Base-by-base conservation (phyloP, 1,140 invertebrate genomes). In the Rhagoletis pomonella region DNA sequence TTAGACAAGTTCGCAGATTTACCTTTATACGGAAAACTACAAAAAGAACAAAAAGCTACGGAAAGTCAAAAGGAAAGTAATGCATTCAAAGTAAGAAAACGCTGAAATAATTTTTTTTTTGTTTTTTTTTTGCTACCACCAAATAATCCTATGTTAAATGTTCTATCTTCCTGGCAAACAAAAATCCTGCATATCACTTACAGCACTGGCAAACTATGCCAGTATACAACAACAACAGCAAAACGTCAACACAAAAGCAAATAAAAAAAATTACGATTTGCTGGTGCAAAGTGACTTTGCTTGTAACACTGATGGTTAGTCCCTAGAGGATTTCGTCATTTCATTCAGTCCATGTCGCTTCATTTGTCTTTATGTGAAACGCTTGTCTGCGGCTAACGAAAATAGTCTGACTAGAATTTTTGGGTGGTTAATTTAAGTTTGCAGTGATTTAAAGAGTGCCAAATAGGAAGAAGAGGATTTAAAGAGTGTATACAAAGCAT, bases 281-380 rank as follows among this genome's bases (percentile, higher is more conserved):
- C 84, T 17, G 62, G 89, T 88, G 73, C 73, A 91, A 91, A 91
- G 91, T 91, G 90, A 91, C 90, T 91, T 91, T 91, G 88, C 91
- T 90, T 91, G 91, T 91, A 91, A 81, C 88, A 88, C 89, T 89
- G 91, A 91, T 64, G 84, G 42, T 50, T 81, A 9, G 44, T 19
- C 73, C 55, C 73, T 81, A 42, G 73, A 81, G 73, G n/a, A 55
- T 81, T 81, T 81, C 9, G 6, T 50, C 44, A 47, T 19, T 19
- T 55, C 42, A 47, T n/a, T 47, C 47, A 81, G 47, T 4, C 47
- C 47, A 55, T 81, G 73, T 81, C 73, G 47, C 3, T 55, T 47
- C 73, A 81, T 81, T 44, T 81, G 73, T 81, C 47, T 81, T 81
- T 14, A 81, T 81, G n/a, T 55, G 73, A 19, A 42, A 81, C 6